These are phyloP conservation scores for Luperina testacea DNA, from an alignment of 2,888 invertebrate genomes.

Conservation along the genomic window DNA sequence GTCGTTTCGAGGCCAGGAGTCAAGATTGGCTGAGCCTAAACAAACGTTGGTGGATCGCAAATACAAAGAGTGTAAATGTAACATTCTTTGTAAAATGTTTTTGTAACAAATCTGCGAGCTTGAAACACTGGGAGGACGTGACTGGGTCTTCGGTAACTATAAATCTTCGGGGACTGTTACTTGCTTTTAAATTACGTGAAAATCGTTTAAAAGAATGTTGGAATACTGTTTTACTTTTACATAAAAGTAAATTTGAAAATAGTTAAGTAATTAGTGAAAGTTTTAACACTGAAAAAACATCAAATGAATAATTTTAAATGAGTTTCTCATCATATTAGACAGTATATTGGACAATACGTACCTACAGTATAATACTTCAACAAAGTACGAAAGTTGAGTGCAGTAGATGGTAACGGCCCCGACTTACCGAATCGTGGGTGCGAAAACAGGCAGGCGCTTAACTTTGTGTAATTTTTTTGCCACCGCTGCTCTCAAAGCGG, in stretches of 20 bases:
- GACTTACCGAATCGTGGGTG: too few relatives aligned
- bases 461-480: too few relatives aligned
- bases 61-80: conserved; percentile 61
- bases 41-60: conserved; percentile 66
- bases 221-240: not conserved
- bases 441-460: too few relatives aligned
- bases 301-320: too few relatives aligned
- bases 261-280: not conserved
- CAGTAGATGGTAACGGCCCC: too few relatives aligned
- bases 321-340: not conserved
- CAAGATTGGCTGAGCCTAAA: conserved; percentile 69
- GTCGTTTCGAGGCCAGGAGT: conserved; percentile 60
- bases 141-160: conserved; percentile 44
- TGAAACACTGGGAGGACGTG: conserved; percentile 55
- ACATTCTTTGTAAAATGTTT: conserved; percentile 67
- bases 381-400: too few relatives aligned
- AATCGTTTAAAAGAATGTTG: conserved; percentile 20
- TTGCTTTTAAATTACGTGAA: conserved; percentile 47
- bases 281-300: not conserved
- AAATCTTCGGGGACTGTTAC: conserved; percentile 41
- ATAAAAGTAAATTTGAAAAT: not conserved
- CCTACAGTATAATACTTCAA: too few relatives aligned
- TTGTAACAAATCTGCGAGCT: conserved; percentile 54
- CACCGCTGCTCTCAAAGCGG: too few relatives aligned
- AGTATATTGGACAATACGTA: not conserved